phyloP scores from a whole-genome alignment of 1,140 invertebrate genomes.

The Lerema accius region DNA sequence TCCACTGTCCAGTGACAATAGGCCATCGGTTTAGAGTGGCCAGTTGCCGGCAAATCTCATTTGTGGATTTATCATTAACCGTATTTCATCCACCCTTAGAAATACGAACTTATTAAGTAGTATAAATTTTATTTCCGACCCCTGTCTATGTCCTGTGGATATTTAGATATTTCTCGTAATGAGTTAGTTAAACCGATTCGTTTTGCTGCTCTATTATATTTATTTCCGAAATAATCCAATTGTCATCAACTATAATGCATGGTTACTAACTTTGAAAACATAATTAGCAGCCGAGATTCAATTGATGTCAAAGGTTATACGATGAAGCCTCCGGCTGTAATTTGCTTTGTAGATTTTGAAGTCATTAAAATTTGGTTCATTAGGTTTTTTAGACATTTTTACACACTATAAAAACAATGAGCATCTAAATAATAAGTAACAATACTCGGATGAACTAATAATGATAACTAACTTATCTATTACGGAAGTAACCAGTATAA shows the following conservation, averaged over 20 bases:
- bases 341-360: no score
- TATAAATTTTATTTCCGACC: conserved; percentile 75
- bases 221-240: neutral
- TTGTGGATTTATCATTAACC: conserved; percentile 83
- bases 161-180: conserved; percentile 51
- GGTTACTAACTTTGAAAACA: no score
- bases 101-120: conserved; percentile 72
- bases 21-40: conserved; percentile 73
- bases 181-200: conserved; percentile 42
- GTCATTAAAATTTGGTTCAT: no score
- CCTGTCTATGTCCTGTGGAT: conserved; percentile 63
- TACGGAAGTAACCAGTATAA: conserved; percentile 45
- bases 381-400: no score
- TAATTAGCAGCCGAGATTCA: no score
- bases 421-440: no score
- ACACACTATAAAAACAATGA: no score
- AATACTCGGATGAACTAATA: no score
- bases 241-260: no score
- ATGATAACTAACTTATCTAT: conserved; percentile 31
- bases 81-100: conserved; percentile 76
- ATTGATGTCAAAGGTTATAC: no score
- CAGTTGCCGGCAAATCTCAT: conserved; percentile 81
- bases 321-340: no score
- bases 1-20: conserved; percentile 74
- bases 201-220: conserved; percentile 16